Evolutionary conservation across 2,113 vertebrate genomes (phyloP).

Genomic region (Crotalus tigris): DNA sequence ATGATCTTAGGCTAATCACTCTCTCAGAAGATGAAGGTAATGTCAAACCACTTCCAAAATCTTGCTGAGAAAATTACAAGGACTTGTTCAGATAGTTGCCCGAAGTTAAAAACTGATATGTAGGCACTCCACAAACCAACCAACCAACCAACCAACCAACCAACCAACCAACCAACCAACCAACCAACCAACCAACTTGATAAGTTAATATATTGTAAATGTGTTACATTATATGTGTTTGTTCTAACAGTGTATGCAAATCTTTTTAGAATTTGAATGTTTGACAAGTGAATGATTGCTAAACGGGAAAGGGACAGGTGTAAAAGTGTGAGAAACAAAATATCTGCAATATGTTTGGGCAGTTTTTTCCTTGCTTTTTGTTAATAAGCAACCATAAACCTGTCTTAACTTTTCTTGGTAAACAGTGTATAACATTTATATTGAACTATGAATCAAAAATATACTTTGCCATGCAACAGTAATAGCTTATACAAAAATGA

Average conservation of each 20-base stretch:
- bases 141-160: background rate
- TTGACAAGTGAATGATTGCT: background rate
- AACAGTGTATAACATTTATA: conserved; percentile 45
- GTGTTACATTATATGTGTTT: background rate
- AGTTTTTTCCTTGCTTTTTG: conserved; percentile 30
- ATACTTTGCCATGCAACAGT: conserved; percentile 34
- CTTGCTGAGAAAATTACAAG: background rate
- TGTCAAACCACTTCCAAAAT: background rate
- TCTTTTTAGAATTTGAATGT: background rate
- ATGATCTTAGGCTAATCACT: background rate
- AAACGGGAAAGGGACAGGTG: background rate
- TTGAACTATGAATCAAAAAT: conserved; percentile 55
- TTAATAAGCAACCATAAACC: conserved; percentile 45
- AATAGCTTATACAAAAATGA: conserved; percentile 19
- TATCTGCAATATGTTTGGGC: conserved; percentile 35
- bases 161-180: background rate
- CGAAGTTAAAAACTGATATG: background rate
- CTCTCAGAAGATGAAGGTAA: background rate
- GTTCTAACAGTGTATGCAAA: background rate
- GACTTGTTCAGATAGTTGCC: background rate
- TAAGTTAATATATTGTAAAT: background rate
- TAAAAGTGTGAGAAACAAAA: conserved; percentile 30
- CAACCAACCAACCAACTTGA: background rate
- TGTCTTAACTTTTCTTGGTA: conserved; percentile 55
- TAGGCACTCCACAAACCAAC: background rate